A percentile compares a stretch with the other conserved stretches of the same genome.
These are phyloP conservation scores for Tenrec ecaudatus DNA, from an alignment of 2,113 vertebrate species.

Conservation along the genomic window DNA sequence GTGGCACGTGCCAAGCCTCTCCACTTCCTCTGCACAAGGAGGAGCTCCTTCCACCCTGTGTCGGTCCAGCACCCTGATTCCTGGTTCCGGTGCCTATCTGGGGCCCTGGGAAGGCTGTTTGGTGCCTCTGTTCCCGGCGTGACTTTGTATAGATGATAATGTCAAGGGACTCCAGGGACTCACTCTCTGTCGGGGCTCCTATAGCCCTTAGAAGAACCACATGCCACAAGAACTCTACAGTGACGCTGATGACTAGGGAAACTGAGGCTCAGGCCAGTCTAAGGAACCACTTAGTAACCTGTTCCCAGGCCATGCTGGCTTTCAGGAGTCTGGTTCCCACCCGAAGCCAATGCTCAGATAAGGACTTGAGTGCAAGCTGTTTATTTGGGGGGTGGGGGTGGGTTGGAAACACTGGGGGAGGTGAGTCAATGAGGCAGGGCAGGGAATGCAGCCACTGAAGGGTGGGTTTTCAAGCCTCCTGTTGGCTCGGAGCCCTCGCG, in stretches of 20 bases:
- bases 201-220: not conserved
- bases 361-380: not conserved
- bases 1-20: not conserved
- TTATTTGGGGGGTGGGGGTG: not conserved
- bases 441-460: not conserved
- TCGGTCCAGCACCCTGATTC: not conserved
- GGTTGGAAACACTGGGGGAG: not conserved
- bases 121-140: not conserved
- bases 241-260: not conserved
- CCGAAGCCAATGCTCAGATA: not conserved
- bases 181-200: not conserved
- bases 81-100: not conserved
- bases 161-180: not conserved
- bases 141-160: not conserved
- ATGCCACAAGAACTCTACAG: fast-evolving
- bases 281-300: not conserved
- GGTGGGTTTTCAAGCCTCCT: not conserved
- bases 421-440: not conserved
- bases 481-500: too few relatives aligned
- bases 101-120: not conserved
- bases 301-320: fast-evolving
- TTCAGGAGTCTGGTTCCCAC: not conserved
- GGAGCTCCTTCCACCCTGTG: not conserved
- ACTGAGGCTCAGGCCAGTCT: not conserved
- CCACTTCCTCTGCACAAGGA: not conserved